Conservation (phyloP, 1,140 invertebrate species). For the Dufourea novaeangliae region DNA sequence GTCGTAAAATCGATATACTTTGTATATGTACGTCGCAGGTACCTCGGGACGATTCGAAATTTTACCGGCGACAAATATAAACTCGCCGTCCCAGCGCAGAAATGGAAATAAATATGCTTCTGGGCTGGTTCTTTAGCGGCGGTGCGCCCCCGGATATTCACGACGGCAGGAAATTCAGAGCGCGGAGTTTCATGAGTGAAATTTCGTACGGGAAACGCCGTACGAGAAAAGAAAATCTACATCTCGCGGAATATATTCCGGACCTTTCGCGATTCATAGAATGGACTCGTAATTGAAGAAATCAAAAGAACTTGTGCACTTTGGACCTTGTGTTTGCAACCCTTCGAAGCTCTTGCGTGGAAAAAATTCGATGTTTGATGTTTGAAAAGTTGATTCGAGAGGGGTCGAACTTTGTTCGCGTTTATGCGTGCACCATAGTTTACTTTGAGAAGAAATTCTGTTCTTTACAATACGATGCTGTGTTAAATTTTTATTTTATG, state of each 20-base stretch:
- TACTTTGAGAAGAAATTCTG: too few species aligned
- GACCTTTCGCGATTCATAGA: not conserved
- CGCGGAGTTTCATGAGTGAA: not conserved
- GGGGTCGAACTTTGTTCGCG: not conserved
- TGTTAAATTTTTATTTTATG: too few species aligned
- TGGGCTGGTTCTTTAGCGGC: not conserved
- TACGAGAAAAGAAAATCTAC: not conserved
- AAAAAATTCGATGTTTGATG: too few species aligned
- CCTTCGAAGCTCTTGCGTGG: too few species aligned
- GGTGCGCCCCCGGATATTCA: not conserved
- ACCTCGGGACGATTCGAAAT: slow-evolving; percentile 3
- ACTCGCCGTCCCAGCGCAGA: not conserved
- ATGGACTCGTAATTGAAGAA: not conserved
- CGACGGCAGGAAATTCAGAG: not conserved
- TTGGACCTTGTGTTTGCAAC: not conserved
- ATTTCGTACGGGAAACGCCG: not conserved
- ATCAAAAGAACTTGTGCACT: not conserved
- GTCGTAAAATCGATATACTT: not conserved
- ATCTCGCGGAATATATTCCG: not conserved
- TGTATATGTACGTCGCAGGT: too few species aligned
- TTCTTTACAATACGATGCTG: too few species aligned
- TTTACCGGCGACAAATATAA: not conserved
- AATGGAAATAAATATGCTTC: not conserved
- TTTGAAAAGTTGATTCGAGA: not conserved
- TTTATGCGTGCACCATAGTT: too few species aligned